phyloP scores from a whole-genome alignment of 2,888 invertebrate species.

The Campoplex nolae region DNA sequence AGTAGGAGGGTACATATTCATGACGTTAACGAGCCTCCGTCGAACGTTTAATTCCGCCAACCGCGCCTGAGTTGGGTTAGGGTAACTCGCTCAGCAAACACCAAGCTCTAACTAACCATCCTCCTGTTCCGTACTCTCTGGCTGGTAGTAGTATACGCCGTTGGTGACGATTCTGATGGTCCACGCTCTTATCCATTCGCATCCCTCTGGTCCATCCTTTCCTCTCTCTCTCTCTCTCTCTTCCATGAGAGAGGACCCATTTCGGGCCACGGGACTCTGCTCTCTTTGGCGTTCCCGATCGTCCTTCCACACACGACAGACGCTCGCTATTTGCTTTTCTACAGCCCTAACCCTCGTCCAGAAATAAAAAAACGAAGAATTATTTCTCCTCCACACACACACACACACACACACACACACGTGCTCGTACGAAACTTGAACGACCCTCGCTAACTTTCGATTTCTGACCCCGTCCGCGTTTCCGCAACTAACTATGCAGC shows the following conservation, averaged over 20 bases:
- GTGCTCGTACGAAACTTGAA: constrained; percentile 12
- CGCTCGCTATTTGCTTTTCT: constrained; percentile 66
- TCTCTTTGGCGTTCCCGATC: constrained; percentile 37
- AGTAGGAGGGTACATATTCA: constrained; percentile 85
- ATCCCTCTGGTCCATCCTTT: constrained; percentile 64
- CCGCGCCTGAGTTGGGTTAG: constrained; percentile 84
- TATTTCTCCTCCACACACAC: constrained; percentile 50
- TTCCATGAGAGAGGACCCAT: background rate
- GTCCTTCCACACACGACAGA: constrained; percentile 58
- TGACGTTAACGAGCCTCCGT: constrained; percentile 85
- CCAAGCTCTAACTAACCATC: constrained; percentile 84
- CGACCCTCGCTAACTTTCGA: constrained; percentile 30
- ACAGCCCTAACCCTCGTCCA: constrained; percentile 28
- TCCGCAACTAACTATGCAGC: constrained; percentile 8
- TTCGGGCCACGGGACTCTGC: constrained; percentile 6
- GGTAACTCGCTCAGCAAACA: constrained; percentile 85
- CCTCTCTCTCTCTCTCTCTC: constrained; percentile 39
- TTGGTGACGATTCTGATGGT: constrained; percentile 56
- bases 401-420: constrained; percentile 37
- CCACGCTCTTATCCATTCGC: constrained; percentile 49
- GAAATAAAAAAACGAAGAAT: constrained; percentile 30
- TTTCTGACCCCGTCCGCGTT: constrained; percentile 25
- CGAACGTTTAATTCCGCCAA: constrained; percentile 85
- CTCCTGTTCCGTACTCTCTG: constrained; percentile 73
- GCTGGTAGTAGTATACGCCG: constrained; percentile 13